Evolutionary conservation across 2,113 vertebrate species (phyloP), one percentile per base, ranked within the genome.

Genomic region (Cathartes aura): DNA sequence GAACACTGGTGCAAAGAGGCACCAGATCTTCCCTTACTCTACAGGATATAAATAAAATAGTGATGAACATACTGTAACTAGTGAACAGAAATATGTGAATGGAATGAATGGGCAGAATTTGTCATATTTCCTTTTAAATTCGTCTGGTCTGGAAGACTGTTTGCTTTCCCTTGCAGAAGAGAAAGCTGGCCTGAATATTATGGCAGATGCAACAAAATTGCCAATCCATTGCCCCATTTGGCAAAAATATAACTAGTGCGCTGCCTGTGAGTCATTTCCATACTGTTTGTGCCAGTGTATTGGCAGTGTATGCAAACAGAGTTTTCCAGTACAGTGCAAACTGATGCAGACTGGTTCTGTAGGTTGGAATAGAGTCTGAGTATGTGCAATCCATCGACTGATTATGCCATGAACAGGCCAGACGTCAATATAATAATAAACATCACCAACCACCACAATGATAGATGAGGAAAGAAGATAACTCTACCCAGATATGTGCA

Each of bases 111-210:
- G 64, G 20, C 56, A 88, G 66, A 90, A 90, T 86, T 90, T 85
- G 14, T 79, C 20, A 36, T 75, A 52, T 34, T 92, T 72, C 20
- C 43, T 85, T 96, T 87, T 82, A 52, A 68, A 68, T 60, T 90
- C 17, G 60, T 67, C 52, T 82, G 18, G 4, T 90, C 56, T 90
- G 38, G 38, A 90, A 93, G 66, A 36, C 66, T 75, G 26, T 79
- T 79, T 92, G 63, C 74, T 85, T 88, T 96, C 43, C 36, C 52
- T 75, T 80, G 48, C 38, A 34, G 52, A 72, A 86, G 78, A 90
- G 58, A 92, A 92, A 88, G 8, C 84, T 93, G 62, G 55, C 82
- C 30, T 63, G 66, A 95, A 82, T 93, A 64, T 75, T 90, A 80
- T 11, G 53, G 74, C 79, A 96, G 88, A 88, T 88, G 56, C 36